Evolutionary conservation across 1,140 invertebrate species (phyloP).

Genomic region (Sarcophaga bullata): DNA sequence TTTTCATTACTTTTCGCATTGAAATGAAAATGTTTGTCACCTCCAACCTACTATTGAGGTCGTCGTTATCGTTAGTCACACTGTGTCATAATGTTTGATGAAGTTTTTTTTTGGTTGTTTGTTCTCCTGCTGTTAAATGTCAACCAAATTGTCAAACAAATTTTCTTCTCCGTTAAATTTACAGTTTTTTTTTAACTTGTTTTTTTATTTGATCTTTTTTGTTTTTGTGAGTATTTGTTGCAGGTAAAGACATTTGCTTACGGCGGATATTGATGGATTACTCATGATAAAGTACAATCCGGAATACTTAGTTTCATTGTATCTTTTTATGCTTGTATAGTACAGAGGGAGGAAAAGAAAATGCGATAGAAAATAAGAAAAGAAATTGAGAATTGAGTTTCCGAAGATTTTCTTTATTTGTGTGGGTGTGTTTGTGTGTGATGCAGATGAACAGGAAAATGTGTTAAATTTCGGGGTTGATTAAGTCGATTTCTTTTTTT

Average conservation of each 20-base stretch:
- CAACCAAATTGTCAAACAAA: constrained; percentile 28
- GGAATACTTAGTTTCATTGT: too few species aligned
- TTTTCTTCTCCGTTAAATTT: constrained; percentile 22
- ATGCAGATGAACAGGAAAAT: background rate
- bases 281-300: background rate
- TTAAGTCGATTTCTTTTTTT: too few species aligned
- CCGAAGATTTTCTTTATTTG: background rate
- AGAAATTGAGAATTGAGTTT: background rate
- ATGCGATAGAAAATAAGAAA: background rate
- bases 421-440: background rate
- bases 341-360: background rate
- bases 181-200: constrained; percentile 20
- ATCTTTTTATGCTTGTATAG: background rate
- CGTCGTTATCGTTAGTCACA: background rate
- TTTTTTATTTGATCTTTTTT: background rate
- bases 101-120: constrained; percentile 12
- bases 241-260: background rate
- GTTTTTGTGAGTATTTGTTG: background rate
- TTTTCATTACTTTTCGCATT: background rate
- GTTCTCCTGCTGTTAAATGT: constrained; percentile 25
- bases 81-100: background rate
- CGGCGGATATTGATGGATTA: constrained; percentile 21
- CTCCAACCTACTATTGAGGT: background rate
- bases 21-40: background rate
- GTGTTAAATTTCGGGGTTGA: background rate